phyloP scores from a whole-genome alignment of 1,140 invertebrate species.

The silkworm (Bombyx mori) region ASM3026992v2 NC_085112.1:5820001-5820500 shows the following conservation, averaged over 20 bases:
- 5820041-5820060: slow-evolving; percentile 42
- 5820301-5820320: slow-evolving; percentile 70
- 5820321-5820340: slow-evolving; percentile 57
- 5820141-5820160: slow-evolving; percentile 44
- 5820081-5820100: slow-evolving; percentile 30
- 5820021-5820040: slow-evolving; percentile 29
- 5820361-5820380: slow-evolving; percentile 50
- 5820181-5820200: slow-evolving; percentile 18
- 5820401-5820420: slow-evolving; percentile 43
- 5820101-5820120: slow-evolving; percentile 47
- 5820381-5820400: slow-evolving; percentile 24
- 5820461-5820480: slow-evolving; percentile 67
- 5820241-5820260: slow-evolving; percentile 29
- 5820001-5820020: too few relatives aligned
- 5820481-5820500: slow-evolving; percentile 69
- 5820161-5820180: slow-evolving; percentile 52
- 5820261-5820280: slow-evolving; percentile 50
- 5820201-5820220: slow-evolving; percentile 15
- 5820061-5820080: slow-evolving; percentile 37
- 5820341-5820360: slow-evolving; percentile 51
- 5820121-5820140: slow-evolving; percentile 46
- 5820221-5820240: slow-evolving; percentile 19
- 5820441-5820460: slow-evolving; percentile 55
- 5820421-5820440: slow-evolving; percentile 55
- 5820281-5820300: slow-evolving; percentile 69